Evolutionary conservation across 2,113 vertebrate species (phyloP), one percentile per base, ranked within the genome.

Genomic region (Poecilia latipinna): DNA sequence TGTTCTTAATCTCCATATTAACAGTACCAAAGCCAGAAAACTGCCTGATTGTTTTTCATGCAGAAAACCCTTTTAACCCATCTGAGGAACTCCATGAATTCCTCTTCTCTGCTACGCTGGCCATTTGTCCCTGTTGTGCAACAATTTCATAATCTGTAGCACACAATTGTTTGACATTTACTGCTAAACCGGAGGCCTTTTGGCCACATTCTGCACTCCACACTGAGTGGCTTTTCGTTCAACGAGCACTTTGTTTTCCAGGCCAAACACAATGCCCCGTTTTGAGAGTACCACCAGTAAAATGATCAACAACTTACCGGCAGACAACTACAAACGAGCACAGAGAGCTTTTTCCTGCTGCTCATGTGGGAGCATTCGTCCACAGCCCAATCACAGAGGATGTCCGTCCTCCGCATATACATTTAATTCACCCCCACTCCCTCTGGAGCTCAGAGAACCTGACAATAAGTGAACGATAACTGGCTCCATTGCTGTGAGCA

Each of bases 391-490:
- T 72, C 63, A 69, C 72, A 75, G 78, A 60, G 63, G 69, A 42
- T 69, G 29, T 74, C 77, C 62, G 75, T 75, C 42, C 70, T 29
- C 63, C 1, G 26, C 71, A 83, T 72, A 77, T 77, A 76, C 77
- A 71, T 86, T 87, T 72, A 19, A 87, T 86, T 79, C 77, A 65
- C 69, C 66, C 78, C 39, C 51, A 32, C 48, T 61, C 19, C 51
- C 51, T 63, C 39, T 61, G 26, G 74, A 73, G 44, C 72, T 39
- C 64, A 72, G 61, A 70, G 3, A 3, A 61, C 62, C 68, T 69
- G 65, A 84, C 64, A 64, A 75, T 79, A 74, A 82, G 68, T 68
- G 78, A 80, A 77, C 66, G 66, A 79, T 66, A 82, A 84, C 79
- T 81, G 64, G 63, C 78, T 79, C 68, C 33, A 80, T 75, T 51